Conservation (phyloP, 2,888 invertebrate genomes). For the Nemotelus nigrinus region DNA sequence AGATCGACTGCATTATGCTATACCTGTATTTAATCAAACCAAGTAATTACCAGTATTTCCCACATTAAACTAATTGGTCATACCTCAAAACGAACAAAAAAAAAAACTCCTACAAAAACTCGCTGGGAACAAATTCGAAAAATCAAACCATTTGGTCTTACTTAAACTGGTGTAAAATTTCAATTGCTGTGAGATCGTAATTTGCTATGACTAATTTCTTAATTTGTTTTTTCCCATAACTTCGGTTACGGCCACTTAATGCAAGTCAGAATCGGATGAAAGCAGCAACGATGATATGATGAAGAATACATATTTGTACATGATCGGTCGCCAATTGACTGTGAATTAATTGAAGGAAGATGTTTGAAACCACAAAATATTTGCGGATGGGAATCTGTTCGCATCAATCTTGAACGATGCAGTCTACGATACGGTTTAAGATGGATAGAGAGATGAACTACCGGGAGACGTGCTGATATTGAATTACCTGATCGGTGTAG, state of each 20-base stretch:
- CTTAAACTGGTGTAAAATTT: constrained; percentile 37
- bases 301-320: background rate
- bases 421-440: background rate
- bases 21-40: no score
- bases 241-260: constrained; percentile 18
- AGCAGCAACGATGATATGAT: constrained; percentile 9
- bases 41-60: no score
- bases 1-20: no score
- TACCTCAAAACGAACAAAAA: no score
- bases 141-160: constrained; percentile 3
- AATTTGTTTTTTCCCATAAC: constrained; percentile 37
- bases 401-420: constrained; percentile 15
- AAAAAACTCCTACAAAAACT: no score
- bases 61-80: no score
- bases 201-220: constrained; percentile 37
- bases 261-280: constrained; percentile 2
- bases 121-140: no score
- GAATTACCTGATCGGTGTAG: constrained; percentile 15
- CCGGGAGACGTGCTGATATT: constrained; percentile 35
- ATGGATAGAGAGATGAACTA: constrained; percentile 10
- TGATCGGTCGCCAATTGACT: constrained; percentile 39
- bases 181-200: constrained; percentile 28
- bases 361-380: constrained; percentile 36
- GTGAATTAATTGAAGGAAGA: constrained; percentile 30
- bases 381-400: constrained; percentile 14